These are phyloP conservation scores for Scaptomyza cyrtandrae DNA, from an alignment of 2,888 invertebrate genomes.

Conservation along the genomic window DNA sequence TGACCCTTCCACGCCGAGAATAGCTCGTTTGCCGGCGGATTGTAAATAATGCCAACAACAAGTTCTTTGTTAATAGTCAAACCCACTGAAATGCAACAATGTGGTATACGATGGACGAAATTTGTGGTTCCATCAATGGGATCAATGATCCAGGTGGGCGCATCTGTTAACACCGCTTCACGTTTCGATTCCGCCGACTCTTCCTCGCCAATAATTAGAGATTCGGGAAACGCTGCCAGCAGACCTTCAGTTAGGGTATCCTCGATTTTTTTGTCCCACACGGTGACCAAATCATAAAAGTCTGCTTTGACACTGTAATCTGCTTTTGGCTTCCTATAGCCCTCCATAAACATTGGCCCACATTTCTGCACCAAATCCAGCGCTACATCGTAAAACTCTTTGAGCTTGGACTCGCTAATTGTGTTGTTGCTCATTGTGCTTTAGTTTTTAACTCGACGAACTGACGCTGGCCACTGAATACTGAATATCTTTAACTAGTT, in stretches of 20 bases:
- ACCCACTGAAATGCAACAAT: slow-evolving; percentile 89
- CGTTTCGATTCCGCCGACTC: slow-evolving; percentile 80
- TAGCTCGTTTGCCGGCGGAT: slow-evolving; percentile 89
- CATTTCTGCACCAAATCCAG: slow-evolving; percentile 81
- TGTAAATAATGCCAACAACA: slow-evolving; percentile 90
- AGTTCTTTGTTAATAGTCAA: slow-evolving; percentile 86
- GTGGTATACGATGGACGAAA: slow-evolving; percentile 90
- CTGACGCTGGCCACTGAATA: slow-evolving; percentile 39
- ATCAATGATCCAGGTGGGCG: slow-evolving; percentile 94
- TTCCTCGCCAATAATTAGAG: slow-evolving; percentile 93
- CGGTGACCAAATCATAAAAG: slow-evolving; percentile 91
- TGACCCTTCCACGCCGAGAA: slow-evolving; percentile 90
- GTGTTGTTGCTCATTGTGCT: slow-evolving; percentile 41
- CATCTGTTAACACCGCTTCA: slow-evolving; percentile 87
- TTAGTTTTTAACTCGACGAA: slow-evolving; percentile 21
- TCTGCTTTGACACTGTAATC: slow-evolving; percentile 85
- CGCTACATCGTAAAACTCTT: slow-evolving; percentile 80
- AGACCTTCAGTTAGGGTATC: slow-evolving; percentile 87
- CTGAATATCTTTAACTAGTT: slow-evolving; percentile 16
- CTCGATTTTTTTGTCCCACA: slow-evolving; percentile 91
- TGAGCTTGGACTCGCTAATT: slow-evolving; percentile 64
- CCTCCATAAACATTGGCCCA: slow-evolving; percentile 81
- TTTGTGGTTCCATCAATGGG: slow-evolving; percentile 95
- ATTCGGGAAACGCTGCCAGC: slow-evolving; percentile 86
- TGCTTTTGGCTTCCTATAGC: slow-evolving; percentile 79